Evolutionary conservation across 2,797 vertebrate species (phyloP).

Genomic region (Takifugu rubripes): DNA sequence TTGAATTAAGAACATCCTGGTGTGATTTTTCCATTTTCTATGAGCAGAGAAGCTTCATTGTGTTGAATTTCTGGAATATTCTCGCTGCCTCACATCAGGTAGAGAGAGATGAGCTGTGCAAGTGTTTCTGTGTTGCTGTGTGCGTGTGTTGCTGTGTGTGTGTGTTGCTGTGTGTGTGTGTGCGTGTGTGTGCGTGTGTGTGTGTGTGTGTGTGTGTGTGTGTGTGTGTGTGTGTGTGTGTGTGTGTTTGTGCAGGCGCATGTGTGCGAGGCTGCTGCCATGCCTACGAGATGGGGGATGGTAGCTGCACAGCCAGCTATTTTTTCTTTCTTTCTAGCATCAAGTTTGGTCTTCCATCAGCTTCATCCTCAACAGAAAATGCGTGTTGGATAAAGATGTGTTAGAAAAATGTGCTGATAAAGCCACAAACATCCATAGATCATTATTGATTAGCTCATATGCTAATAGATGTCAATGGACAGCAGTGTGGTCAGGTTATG

Average conservation of each 20-base stretch:
- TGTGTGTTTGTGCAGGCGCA: slow-evolving; percentile 45
- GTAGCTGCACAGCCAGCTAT: slow-evolving; percentile 69
- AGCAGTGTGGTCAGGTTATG: background rate
- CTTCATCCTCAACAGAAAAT: slow-evolving; percentile 48
- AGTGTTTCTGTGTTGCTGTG: slow-evolving; percentile 36
- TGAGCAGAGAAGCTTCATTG: slow-evolving; percentile 58
- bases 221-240: slow-evolving; percentile 24
- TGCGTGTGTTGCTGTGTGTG: slow-evolving; percentile 11
- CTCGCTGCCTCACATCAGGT: slow-evolving; percentile 68
- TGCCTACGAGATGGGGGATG: slow-evolving; percentile 73
- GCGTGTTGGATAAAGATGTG: slow-evolving; percentile 32
- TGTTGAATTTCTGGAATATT: slow-evolving; percentile 72
- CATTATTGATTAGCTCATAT: slow-evolving; percentile 25
- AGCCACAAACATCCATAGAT: background rate
- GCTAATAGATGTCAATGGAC: background rate
- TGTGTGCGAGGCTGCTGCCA: slow-evolving; percentile 65
- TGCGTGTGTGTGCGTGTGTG: slow-evolving; percentile 33
- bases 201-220: slow-evolving; percentile 32
- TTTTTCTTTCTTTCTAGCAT: slow-evolving; percentile 72
- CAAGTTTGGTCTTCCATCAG: slow-evolving; percentile 69
- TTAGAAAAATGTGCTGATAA: slow-evolving; percentile 12
- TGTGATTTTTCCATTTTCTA: slow-evolving; percentile 37
- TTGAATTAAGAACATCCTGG: slow-evolving; percentile 28
- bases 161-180: slow-evolving; percentile 17
- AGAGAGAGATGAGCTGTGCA: slow-evolving; percentile 56